These are phyloP conservation scores for Gymnocheta viridis DNA, from an alignment of 2,888 invertebrate species.

Conservation along the genomic window DNA sequence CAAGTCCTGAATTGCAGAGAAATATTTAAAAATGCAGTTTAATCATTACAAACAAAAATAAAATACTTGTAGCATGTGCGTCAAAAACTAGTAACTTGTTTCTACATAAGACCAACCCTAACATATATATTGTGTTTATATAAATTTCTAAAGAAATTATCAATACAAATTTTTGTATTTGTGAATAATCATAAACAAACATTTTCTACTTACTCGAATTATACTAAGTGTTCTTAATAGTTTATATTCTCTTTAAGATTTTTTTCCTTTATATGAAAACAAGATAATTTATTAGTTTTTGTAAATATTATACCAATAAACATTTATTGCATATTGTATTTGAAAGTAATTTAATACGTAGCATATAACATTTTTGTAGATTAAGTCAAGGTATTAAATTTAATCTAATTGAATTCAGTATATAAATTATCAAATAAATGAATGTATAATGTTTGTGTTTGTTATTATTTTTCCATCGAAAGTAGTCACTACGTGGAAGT, in stretches of 20 bases:
- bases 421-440: conserved; percentile 63
- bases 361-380: conserved; percentile 22
- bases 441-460: conserved; percentile 7
- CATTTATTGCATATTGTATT: not conserved
- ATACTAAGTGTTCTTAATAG: not conserved
- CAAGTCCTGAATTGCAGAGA: too few relatives aligned
- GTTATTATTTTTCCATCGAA: not conserved
- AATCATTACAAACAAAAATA: too few relatives aligned
- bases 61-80: too few relatives aligned
- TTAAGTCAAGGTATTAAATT: conserved; percentile 61
- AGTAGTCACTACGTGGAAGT: not conserved
- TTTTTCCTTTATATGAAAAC: conserved; percentile 32
- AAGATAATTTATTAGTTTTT: conserved; percentile 56
- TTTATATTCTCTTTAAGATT: conserved; percentile 14
- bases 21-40: too few relatives aligned
- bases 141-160: too few relatives aligned
- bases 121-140: not conserved
- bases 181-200: not conserved
- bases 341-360: conserved; percentile 10
- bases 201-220: not conserved
- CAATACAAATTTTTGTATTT: not conserved
- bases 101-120: too few relatives aligned
- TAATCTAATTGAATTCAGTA: conserved; percentile 60
- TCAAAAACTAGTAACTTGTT: too few relatives aligned
- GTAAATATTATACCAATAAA: conserved; percentile 27